Conservation (phyloP, 2,888 invertebrate species). For the Ophion obscuratus region DNA sequence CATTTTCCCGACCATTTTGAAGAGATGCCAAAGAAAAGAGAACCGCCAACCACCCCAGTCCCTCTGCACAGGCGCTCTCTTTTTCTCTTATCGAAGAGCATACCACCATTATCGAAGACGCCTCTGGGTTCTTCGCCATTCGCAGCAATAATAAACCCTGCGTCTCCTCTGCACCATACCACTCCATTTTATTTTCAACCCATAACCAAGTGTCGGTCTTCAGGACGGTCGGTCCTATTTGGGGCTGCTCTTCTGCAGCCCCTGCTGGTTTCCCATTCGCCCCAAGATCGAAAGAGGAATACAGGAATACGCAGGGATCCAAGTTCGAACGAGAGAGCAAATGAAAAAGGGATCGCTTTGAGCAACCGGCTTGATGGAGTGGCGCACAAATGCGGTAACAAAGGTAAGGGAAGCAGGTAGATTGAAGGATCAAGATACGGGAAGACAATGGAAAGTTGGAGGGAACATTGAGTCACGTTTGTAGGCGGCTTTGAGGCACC, state of each 20-base stretch:
- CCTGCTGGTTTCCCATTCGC: slow-evolving; percentile 2
- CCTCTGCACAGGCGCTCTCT: slow-evolving; percentile 4
- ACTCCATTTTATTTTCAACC: slow-evolving; percentile 11
- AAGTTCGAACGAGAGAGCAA: slow-evolving; percentile 1
- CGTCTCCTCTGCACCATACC: background rate
- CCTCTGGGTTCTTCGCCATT: slow-evolving; percentile 19
- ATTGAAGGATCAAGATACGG: slow-evolving; percentile 46
- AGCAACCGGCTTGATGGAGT: background rate
- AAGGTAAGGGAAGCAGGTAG: slow-evolving; percentile 3
- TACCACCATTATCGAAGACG: slow-evolving; percentile 51
- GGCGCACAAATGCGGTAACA: slow-evolving; percentile 11
- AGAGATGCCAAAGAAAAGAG: slow-evolving; percentile 59
- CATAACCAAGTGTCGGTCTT: slow-evolving; percentile 42
- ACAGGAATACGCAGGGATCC: background rate
- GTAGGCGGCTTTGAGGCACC: background rate
- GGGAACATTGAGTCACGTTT: slow-evolving; percentile 23
- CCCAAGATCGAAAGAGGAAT: background rate
- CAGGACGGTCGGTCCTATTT: background rate
- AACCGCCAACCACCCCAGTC: background rate
- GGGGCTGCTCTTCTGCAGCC: background rate
- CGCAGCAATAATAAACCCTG: slow-evolving; percentile 42
- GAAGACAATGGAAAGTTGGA: slow-evolving; percentile 43
- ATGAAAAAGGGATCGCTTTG: slow-evolving; percentile 19
- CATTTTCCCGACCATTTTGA: slow-evolving; percentile 61
- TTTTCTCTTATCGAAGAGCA: background rate